A percentile compares a stretch with the other conserved stretches of the same genome.
These are phyloP conservation scores for Drosophila setifemur DNA, from an alignment of 1,140 invertebrate species.

Conservation along the genomic window DNA sequence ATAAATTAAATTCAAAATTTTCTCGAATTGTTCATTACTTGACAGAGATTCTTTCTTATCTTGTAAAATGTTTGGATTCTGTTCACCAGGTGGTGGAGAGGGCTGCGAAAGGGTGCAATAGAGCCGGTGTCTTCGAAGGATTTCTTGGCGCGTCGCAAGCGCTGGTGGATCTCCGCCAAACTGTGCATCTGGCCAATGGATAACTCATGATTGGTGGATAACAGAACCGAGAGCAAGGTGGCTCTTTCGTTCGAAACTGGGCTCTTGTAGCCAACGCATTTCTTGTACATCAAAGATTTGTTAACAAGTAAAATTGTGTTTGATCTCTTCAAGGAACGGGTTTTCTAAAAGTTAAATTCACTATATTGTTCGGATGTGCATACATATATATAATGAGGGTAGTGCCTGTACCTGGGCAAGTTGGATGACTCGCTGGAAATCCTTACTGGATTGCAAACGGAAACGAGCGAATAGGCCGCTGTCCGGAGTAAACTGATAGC, in stretches of 20 bases:
- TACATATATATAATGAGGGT: no score
- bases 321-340: no score
- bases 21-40: no score
- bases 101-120: constrained; percentile 5
- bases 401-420: no score
- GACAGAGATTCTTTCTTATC: no score
- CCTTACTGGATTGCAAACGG: neutral
- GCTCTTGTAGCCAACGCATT: neutral
- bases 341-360: no score
- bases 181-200: neutral
- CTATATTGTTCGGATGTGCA: no score
- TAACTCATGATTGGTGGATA: constrained; percentile 23
- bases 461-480: neutral
- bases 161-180: neutral
- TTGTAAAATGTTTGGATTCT: no score
- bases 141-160: constrained; percentile 22
- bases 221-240: constrained; percentile 7
- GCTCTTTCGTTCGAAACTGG: neutral
- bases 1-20: no score
- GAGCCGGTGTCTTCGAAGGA: constrained; percentile 17
- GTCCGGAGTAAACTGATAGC: constrained; percentile 19
- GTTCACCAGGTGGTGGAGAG: no score
- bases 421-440: constrained; percentile 14
- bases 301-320: constrained; percentile 15
- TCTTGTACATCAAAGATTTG: neutral